Evolutionary conservation across 2,888 invertebrate genomes (phyloP).

Genomic region (Pycnomerus fuliginosus): DNA sequence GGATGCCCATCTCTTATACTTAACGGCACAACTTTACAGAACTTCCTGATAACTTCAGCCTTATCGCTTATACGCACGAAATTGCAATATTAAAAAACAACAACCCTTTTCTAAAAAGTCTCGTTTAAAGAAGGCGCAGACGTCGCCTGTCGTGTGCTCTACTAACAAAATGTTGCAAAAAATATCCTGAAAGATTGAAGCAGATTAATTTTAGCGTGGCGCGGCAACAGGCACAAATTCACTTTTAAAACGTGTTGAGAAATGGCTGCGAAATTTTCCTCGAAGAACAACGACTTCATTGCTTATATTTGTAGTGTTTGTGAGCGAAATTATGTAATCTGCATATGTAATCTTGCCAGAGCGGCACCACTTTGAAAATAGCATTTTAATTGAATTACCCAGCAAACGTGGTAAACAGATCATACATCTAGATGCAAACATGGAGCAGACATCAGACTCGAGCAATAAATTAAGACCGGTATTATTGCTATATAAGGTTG

Average conservation of each 20-base stretch:
- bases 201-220: too few species aligned
- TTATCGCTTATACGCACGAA: conserved; percentile 6
- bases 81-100: conserved; percentile 18
- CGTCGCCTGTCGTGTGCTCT: too few species aligned
- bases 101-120: background rate
- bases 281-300: conserved; percentile 8
- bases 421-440: conserved; percentile 21
- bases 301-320: conserved; percentile 16
- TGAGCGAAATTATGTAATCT: conserved; percentile 21
- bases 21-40: conserved; percentile 6
- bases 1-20: conserved; percentile 5
- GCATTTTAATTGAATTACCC: conserved; percentile 23
- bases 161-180: too few species aligned
- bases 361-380: conserved; percentile 18
- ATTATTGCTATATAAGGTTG: conserved; percentile 15
- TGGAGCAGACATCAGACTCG: conserved; percentile 13
- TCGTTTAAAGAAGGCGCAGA: too few species aligned
- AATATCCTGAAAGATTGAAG: too few species aligned
- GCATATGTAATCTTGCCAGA: conserved; percentile 20
- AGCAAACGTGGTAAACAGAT: conserved; percentile 22
- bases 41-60: conserved; percentile 16
- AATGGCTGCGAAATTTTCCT: conserved; percentile 7
- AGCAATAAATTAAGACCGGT: conserved; percentile 14
- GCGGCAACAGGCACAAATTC: too few species aligned
- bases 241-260: too few species aligned